These are phyloP conservation scores for Ceratina australensis DNA, from an alignment of 1,140 invertebrate species.

Conservation along the genomic window DNA sequence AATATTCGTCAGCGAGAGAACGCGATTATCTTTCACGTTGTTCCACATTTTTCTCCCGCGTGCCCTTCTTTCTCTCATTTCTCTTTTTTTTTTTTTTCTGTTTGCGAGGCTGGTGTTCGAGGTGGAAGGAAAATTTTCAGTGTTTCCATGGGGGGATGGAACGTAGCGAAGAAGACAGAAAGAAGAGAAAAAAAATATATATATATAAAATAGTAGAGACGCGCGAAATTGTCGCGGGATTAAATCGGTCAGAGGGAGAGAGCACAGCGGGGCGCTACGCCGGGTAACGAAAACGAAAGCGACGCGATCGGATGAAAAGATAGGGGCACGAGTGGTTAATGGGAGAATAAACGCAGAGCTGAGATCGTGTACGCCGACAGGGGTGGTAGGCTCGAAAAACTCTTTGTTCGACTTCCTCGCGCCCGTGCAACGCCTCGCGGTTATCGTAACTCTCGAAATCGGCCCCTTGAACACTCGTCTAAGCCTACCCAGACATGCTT, in stretches of 20 bases:
- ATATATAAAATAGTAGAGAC: too few relatives aligned
- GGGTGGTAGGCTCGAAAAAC: constrained; percentile 16
- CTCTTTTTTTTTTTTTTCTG: neutral
- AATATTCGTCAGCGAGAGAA: neutral
- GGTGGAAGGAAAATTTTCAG: constrained; percentile 13
- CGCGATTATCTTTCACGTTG: constrained; percentile 28
- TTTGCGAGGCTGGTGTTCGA: constrained; percentile 27
- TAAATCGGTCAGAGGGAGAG: constrained; percentile 18
- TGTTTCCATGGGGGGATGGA: constrained; percentile 7
- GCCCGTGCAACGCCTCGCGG: constrained; percentile 22
- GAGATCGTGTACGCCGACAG: constrained; percentile 55
- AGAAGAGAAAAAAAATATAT: neutral
- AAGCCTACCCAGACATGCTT: constrained; percentile 39
- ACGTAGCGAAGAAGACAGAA: constrained; percentile 1
- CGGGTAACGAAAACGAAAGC: constrained; percentile 39
- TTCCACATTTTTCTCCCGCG: constrained; percentile 46
- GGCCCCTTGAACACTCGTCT: constrained; percentile 49
- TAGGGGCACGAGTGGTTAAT: constrained; percentile 42
- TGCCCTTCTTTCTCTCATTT: neutral
- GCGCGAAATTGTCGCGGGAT: constrained; percentile 11
- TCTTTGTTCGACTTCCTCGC: constrained; percentile 19
- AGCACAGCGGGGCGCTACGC: constrained; percentile 3
- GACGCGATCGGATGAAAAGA: constrained; percentile 49
- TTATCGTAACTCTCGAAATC: constrained; percentile 53
- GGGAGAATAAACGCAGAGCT: constrained; percentile 42